Evolutionary conservation across 2,113 vertebrate species (phyloP), one percentile per base, ranked within the genome.

Genomic region (Pteruthius melanotis): DNA sequence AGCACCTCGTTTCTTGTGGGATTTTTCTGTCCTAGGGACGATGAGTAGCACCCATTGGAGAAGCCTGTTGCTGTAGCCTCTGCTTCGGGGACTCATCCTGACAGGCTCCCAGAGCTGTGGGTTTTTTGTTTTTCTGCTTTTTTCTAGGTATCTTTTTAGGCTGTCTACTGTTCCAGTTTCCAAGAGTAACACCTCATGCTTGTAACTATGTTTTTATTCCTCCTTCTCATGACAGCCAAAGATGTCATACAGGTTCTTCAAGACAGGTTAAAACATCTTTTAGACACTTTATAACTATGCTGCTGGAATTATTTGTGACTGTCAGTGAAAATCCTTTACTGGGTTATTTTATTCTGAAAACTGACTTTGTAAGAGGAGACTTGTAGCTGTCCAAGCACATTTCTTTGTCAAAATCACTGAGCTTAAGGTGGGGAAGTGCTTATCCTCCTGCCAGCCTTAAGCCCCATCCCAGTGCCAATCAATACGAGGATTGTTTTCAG

Each of bases 371-470:
- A 60, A 64, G 64, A 77, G 74, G 68, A 92, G 75, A 80, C 47
- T 84, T 91, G 52, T 88, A 94, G 68, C 92, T 96, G 92, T 96
- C 92, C 94, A 93, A 91, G 87, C 71, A 86, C 71, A 72, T 89
- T 89, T 87, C 81, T 77, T 82, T 94, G 74, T 96, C 87, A 95
- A 44, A 85, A 83, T 93, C 61, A 59, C 45, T 28, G 42, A 77
- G 87, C 56, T 91, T 94, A 72, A 92, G 87, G 66, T 74, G 27
- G 6, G 7, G 60, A 95, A 83, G 59, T 81, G 57, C 82, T 93
- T 91, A 92, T 93, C 63, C 42, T 88, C 47, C 71, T 90, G 68
- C 75, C 92, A 90, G 63, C 50, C 83, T 85, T 86, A 65, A 92
- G 91, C 75, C 54, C 24, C 33, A n/a, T 90, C 75, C 80, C 63